Conservation (phyloP, 2,113 vertebrate genomes). For the Hiodon tergisus region DNA sequence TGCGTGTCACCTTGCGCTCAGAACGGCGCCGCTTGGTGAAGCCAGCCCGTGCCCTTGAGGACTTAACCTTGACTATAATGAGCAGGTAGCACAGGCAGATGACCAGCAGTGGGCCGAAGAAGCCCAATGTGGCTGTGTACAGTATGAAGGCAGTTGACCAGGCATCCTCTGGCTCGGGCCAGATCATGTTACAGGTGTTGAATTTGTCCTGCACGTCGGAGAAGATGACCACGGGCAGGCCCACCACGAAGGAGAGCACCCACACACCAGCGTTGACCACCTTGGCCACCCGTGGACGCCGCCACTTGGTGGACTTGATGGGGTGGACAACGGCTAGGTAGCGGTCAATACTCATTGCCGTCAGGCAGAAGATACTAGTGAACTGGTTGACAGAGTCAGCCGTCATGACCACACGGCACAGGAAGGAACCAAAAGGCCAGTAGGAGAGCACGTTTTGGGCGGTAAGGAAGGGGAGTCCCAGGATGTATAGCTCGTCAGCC, state of each 20-base stretch:
- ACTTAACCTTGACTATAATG: slow-evolving; percentile 83
- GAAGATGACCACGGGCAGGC: slow-evolving; percentile 83
- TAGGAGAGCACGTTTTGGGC: slow-evolving; percentile 88
- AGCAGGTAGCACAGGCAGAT: slow-evolving; percentile 91
- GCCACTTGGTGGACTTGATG: slow-evolving; percentile 81
- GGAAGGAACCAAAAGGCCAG: slow-evolving; percentile 85
- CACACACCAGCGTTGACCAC: slow-evolving; percentile 75
- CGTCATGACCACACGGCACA: slow-evolving; percentile 83
- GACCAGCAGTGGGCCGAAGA: slow-evolving; percentile 82
- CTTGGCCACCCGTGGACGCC: slow-evolving; percentile 80
- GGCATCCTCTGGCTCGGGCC: slow-evolving; percentile 78
- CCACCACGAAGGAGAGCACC: slow-evolving; percentile 79
- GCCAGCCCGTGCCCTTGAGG: slow-evolving; percentile 68
- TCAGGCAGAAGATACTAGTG: slow-evolving; percentile 92
- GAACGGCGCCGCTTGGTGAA: slow-evolving; percentile 76
- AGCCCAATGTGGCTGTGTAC: slow-evolving; percentile 82
- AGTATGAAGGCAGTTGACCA: slow-evolving; percentile 85
- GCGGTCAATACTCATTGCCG: slow-evolving; percentile 89
- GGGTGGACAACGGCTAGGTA: slow-evolving; percentile 92
- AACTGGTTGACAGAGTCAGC: slow-evolving; percentile 90
- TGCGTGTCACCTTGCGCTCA: slow-evolving; percentile 81
- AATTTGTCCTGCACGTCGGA: slow-evolving; percentile 77
- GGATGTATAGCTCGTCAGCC: slow-evolving; percentile 84
- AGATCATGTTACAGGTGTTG: slow-evolving; percentile 87
- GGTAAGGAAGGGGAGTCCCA: slow-evolving; percentile 87